These are phyloP conservation scores for Callionymus lyra DNA, from an alignment of 2,113 vertebrate species.

Conservation along the genomic window DNA sequence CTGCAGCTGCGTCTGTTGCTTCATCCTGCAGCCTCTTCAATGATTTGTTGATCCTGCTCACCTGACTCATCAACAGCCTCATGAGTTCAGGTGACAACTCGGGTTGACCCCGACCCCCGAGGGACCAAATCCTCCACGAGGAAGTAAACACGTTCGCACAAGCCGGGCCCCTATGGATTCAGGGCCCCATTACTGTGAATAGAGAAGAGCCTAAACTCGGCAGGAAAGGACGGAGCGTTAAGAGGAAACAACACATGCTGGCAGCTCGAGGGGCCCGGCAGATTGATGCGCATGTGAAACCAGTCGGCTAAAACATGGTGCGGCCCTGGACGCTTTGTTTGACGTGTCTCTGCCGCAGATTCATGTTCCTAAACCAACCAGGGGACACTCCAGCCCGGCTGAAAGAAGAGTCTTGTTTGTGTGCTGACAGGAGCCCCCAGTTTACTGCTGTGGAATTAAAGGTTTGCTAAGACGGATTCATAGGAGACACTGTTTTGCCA, in stretches of 20 bases:
- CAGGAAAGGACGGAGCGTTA: slow-evolving; percentile 13
- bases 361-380: slow-evolving; percentile 21
- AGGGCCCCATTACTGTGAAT: slow-evolving; percentile 15
- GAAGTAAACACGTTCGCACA: slow-evolving; percentile 17
- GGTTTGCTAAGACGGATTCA: too few species aligned
- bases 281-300: slow-evolving; percentile 55
- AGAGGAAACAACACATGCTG: slow-evolving; percentile 34
- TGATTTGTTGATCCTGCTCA: slow-evolving; percentile 1
- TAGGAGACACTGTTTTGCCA: too few species aligned
- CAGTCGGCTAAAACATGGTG: slow-evolving; percentile 14
- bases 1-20: not conserved
- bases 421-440: slow-evolving; percentile 5
- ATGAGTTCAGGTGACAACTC: slow-evolving; percentile 17
- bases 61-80: not conserved
- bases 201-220: slow-evolving; percentile 20
- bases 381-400: slow-evolving; percentile 22
- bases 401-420: slow-evolving; percentile 7
- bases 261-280: slow-evolving; percentile 28
- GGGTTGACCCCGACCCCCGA: not conserved
- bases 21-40: not conserved
- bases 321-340: slow-evolving; percentile 20
- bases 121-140: slow-evolving; percentile 1
- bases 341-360: slow-evolving; percentile 13
- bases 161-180: slow-evolving; percentile 4
- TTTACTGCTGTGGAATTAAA: too few species aligned